Conservation (phyloP, 2,113 vertebrate species). For the Gila orcuttii region DNA sequence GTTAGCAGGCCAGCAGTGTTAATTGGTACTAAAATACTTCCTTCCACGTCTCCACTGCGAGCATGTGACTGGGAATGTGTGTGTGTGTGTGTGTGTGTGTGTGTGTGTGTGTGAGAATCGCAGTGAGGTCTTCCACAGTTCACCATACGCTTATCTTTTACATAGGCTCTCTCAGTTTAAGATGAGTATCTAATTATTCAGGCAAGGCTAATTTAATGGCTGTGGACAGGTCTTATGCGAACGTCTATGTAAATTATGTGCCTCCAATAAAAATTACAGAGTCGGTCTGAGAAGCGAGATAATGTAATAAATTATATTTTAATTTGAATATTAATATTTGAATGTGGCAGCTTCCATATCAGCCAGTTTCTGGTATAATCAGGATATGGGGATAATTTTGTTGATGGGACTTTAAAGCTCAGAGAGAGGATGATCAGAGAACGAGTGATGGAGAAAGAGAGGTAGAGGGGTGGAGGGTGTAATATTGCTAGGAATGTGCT, state of each 20-base stretch:
- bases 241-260: constrained; percentile 83
- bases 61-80: constrained; percentile 22
- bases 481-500: constrained; percentile 37
- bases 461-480: constrained; percentile 18
- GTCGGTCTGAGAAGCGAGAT: constrained; percentile 85
- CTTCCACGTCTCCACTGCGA: background rate
- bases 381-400: constrained; percentile 65
- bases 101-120: constrained; percentile 31
- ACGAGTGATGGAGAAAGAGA: constrained; percentile 36
- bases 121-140: constrained; percentile 48
- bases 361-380: constrained; percentile 68
- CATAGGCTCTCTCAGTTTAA: constrained; percentile 74
- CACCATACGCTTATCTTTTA: constrained; percentile 58
- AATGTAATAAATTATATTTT: constrained; percentile 74
- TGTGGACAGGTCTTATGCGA: constrained; percentile 77
- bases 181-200: constrained; percentile 85
- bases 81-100: constrained; percentile 32
- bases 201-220: constrained; percentile 86
- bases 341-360: constrained; percentile 70
- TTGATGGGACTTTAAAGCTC: constrained; percentile 69
- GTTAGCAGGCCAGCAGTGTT: constrained; percentile 33
- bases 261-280: constrained; percentile 76
- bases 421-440: constrained; percentile 38
- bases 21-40: constrained; percentile 22
- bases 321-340: constrained; percentile 78